These are phyloP conservation scores for Neopipo cinnamomea DNA, from an alignment of 2,113 vertebrate species.

Conservation along the genomic window DNA sequence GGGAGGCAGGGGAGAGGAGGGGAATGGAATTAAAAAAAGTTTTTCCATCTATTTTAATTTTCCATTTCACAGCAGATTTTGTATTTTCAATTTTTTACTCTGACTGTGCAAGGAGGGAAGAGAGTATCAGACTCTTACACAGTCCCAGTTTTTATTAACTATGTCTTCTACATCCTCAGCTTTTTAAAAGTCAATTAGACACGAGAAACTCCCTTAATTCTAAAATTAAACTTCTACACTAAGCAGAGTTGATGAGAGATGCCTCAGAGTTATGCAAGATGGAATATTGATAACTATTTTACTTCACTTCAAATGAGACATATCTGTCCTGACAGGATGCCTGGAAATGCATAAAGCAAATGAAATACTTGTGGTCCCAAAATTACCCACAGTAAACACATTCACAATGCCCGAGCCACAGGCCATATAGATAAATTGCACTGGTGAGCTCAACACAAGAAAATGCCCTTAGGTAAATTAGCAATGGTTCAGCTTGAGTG, in stretches of 20 bases:
- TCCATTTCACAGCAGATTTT: not conserved
- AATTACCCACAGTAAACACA: not conserved
- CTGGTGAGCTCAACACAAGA: not conserved
- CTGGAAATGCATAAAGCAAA: not conserved
- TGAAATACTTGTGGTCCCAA: not conserved
- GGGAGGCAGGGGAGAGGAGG: rapidly evolving
- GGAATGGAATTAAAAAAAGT: not conserved
- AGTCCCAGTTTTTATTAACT: not conserved
- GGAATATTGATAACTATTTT: not conserved
- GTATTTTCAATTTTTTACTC: not conserved
- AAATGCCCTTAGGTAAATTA: not conserved
- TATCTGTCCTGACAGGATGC: not conserved
- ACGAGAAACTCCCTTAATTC: not conserved
- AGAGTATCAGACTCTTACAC: not conserved
- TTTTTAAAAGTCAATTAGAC: not conserved
- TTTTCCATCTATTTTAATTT: not conserved
- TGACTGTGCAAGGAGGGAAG: rapidly evolving
- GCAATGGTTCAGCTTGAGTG: not conserved
- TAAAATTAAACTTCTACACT: conserved; percentile 1
- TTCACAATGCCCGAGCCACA: not conserved
- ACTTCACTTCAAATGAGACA: not conserved
- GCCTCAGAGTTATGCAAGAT: not conserved
- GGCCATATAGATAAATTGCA: not conserved
- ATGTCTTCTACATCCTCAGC: not conserved
- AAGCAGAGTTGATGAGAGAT: not conserved